Conservation (phyloP, 1,140 invertebrate genomes). For the Drosophila quadrilineata region DNA sequence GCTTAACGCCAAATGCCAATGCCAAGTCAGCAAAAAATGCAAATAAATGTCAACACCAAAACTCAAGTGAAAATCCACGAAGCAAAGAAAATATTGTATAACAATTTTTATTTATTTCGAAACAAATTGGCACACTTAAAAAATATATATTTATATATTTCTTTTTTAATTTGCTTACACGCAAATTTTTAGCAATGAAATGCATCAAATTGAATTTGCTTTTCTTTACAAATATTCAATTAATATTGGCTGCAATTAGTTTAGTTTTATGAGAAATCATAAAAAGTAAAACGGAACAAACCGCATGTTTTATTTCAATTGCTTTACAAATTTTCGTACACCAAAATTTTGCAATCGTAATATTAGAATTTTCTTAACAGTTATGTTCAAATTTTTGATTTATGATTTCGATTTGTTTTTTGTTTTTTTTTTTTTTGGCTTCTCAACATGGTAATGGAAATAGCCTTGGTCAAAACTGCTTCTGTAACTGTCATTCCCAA, state of each 20-base stretch:
- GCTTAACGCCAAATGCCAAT: constrained; percentile 23
- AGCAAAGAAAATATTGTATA: constrained; percentile 13
- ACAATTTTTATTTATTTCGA: constrained; percentile 17
- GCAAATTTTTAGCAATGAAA: constrained; percentile 31
- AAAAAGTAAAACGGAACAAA: constrained; percentile 45
- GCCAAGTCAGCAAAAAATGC: constrained; percentile 24
- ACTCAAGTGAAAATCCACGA: constrained; percentile 14
- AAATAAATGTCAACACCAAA: neutral
- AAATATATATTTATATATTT: constrained; percentile 28
- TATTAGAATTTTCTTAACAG: no score
- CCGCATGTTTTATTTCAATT: constrained; percentile 49
- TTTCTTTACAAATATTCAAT: constrained; percentile 35
- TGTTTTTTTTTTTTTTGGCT: constrained; percentile 4
- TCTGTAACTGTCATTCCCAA: constrained; percentile 56
- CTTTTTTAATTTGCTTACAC: constrained; percentile 37
- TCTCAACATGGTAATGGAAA: neutral
- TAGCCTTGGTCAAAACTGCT: constrained; percentile 25
- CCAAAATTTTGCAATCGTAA: constrained; percentile 9
- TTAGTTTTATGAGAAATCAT: no score
- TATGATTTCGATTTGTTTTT: constrained; percentile 2
- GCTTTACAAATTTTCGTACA: constrained; percentile 27
- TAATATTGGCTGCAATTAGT: constrained; percentile 69
- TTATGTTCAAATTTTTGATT: neutral
- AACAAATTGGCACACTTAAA: constrained; percentile 43
- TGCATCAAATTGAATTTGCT: constrained; percentile 33